Conservation (phyloP, 2,113 vertebrate genomes). For the Psophia crepitans region DNA sequence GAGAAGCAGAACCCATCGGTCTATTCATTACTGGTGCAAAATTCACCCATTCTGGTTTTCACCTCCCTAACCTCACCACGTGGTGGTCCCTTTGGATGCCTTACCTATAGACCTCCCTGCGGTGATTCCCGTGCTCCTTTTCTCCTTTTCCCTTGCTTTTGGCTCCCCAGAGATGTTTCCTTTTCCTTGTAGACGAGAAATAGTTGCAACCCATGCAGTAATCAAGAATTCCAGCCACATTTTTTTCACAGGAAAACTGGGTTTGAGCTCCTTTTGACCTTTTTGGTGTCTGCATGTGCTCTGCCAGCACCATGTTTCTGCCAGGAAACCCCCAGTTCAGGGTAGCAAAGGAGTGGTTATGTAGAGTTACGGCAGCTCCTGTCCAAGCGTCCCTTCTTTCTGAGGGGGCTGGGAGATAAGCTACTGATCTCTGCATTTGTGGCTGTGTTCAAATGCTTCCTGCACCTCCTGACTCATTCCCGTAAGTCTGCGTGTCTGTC, state of each 20-base stretch:
- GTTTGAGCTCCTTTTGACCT: not conserved
- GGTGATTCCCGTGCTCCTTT: not conserved
- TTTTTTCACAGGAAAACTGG: not conserved
- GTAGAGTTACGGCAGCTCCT: not conserved
- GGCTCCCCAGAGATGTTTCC: not conserved
- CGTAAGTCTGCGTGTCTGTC: accelerated
- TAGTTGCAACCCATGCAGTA: not conserved
- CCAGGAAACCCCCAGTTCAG: not conserved
- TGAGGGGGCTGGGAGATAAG: not conserved
- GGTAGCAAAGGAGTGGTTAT: not conserved
- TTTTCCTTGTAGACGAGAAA: conserved; percentile 4
- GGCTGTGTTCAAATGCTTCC: not conserved
- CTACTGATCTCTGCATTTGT: not conserved
- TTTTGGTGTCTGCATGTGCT: not conserved
- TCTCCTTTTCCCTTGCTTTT: not conserved
- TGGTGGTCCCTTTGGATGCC: not conserved
- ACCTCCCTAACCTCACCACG: not conserved
- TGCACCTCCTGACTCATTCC: not conserved
- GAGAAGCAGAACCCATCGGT: not conserved
- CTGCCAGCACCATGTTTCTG: not conserved
- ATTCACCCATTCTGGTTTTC: not conserved
- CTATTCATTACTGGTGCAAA: not conserved
- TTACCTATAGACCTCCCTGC: not conserved
- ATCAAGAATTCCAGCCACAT: not conserved
- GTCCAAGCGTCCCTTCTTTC: not conserved